Base-by-base conservation (phyloP, 2,113 vertebrate species). In the Psephotus haematonotus region DNA sequence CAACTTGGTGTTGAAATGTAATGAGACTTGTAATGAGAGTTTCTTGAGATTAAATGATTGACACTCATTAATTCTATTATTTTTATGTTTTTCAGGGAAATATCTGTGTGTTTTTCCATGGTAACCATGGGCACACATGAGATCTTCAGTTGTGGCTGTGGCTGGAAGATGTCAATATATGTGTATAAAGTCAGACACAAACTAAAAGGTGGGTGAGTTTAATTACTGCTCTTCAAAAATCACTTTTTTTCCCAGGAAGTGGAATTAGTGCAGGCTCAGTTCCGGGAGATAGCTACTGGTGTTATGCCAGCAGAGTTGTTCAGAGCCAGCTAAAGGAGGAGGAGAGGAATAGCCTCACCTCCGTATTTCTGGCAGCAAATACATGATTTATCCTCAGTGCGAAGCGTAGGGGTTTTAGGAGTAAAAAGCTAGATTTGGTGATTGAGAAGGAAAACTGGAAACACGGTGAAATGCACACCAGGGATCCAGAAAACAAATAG, bases 71-170 rank as follows among this genome's bases (percentile, higher is more conserved):
- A 6, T 5, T 39, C 10, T 29, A 9, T 52, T 2, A 10, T 33
- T 17, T 4, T 4, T 9, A 20, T 17, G 41, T 17, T 62, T 28
- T n/a, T 3, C 17, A 20, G 29, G 57, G 1, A 49, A 64, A 59
- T 13, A 37, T 57, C 10, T 44, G 27, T 35, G 13, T 1, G 13
- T 76, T 81, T 76, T 68, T 24, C 11, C 20, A 12, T 52, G 8
- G 7, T 13, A 71, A 29, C 41, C 2, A 4, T 13, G 2, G 5
- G 28, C 12, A 29, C 1, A 0, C 10, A 6, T 14, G 4, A 39
- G 17, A 17, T 71, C 31, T 60, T 53, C 33, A 44, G 1, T 14
- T 81, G 64, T 46, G 31, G 9, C 37, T 81, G 4, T 28, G 22
- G 59, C 1, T 70, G 33, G 37, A 68, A 67, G 11, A 31, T 24